Evolutionary conservation across 2,888 invertebrate species (phyloP), one percentile per base, ranked within the genome.

Genomic region (Notodromas monacha): DNA sequence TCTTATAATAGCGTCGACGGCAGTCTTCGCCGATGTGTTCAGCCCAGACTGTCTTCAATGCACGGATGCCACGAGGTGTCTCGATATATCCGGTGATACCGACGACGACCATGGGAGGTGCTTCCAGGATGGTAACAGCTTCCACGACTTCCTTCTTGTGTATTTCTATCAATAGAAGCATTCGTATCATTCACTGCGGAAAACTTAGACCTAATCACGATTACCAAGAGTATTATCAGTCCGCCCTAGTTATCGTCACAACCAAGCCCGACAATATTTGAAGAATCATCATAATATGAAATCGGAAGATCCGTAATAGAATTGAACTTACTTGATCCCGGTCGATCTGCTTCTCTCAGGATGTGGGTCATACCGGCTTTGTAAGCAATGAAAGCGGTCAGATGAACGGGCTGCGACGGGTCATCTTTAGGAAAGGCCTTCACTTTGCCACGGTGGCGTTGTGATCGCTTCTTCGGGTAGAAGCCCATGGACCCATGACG

Each of bases 321-420:
- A 21, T 21, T 21, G 8, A 21, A 68, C 81, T 70, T 54, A 86
- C 84, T 89, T 54, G 89, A 92, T 38, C 89, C 89, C 45, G 86
- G 86, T 56, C 86, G 68, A 56, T 92, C 86, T 31, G 86, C 89
- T 56, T 96, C 96, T 42, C 96, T 65, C 6, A 99, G 76, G 53
- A 96, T 74, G 52, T 96, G 96, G 45, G 86, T 89, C 96, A 96
- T 99, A 51, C 96, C 96, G 47, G 96, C 92, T 54, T 99, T 96
- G 57, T 89, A 99, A 35, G 76, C 86, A 43, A 96, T 62, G 49
- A 96, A 96, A 29, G 89, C 79, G 2, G 96, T 99, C 36, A 96
- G 59, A 55, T 92, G 89, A 3, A 92, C 79, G 27, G 96, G 92
- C 52, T 92, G 92, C 43, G 59, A 65, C 15, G 72, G 58, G 50